Percentiles rank a stretch among this genome's conserved stretches.
phyloP scores from a whole-genome alignment of 2,888 invertebrate genomes.

The Lepetodrilus schrolli region DNA sequence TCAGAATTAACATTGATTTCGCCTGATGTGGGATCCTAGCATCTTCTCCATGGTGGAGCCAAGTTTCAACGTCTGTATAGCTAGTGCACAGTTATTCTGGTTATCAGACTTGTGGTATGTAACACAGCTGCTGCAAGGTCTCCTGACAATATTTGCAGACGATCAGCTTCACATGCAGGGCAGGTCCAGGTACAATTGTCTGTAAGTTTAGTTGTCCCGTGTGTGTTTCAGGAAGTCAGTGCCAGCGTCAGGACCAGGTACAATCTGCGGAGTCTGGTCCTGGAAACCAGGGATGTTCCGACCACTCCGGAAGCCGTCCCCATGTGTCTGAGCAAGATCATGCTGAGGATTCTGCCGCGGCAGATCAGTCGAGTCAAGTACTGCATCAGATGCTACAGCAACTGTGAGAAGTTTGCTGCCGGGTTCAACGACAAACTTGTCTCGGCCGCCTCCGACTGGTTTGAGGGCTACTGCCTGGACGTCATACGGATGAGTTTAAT shows the following conservation, averaged over 20 bases:
- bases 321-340: background rate
- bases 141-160: background rate
- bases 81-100: too few relatives aligned
- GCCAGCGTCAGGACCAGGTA: constrained; percentile 19
- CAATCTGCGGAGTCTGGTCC: constrained; percentile 1
- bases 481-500: too few relatives aligned
- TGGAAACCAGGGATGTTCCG: constrained; percentile 24
- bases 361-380: constrained; percentile 35
- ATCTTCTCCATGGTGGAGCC: too few relatives aligned
- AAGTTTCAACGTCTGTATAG: too few relatives aligned
- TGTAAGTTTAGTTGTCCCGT: background rate
- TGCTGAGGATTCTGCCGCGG: constrained; percentile 31
- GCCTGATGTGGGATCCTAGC: too few relatives aligned
- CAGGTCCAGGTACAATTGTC: background rate
- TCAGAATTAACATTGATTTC: too few relatives aligned
- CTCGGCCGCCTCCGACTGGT: constrained; percentile 11
- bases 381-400: constrained; percentile 25
- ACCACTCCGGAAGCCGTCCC: constrained; percentile 20
- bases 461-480: constrained; percentile 16
- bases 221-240: background rate
- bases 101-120: too few relatives aligned
- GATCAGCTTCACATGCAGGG: background rate
- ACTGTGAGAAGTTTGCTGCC: constrained; percentile 11
- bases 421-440: constrained; percentile 30
- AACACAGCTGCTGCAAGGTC: background rate